Percentiles rank a stretch among this genome's conserved stretches.
Evolutionary conservation across 2,888 invertebrate genomes (phyloP).

Genomic region (Catocala fraxini): DNA sequence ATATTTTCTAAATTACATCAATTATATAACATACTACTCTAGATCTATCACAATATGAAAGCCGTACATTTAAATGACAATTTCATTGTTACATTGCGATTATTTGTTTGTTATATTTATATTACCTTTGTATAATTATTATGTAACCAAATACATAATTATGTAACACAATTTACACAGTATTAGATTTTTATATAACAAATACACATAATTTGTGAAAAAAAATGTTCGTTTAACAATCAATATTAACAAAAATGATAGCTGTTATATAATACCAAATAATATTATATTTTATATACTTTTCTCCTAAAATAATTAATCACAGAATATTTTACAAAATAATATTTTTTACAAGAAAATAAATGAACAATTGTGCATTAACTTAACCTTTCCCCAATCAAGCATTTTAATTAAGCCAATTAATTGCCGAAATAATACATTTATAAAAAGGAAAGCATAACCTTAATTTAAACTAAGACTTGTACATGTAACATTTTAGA

Average conservation of each 20-base stretch:
- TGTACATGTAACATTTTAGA: too few species aligned
- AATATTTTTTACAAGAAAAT: constrained; percentile 12
- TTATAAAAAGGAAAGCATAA: too few species aligned
- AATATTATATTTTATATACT: constrained; percentile 5
- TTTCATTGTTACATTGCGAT: constrained; percentile 1
- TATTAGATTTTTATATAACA: neutral
- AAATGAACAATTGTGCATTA: constrained; percentile 44
- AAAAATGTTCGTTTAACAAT: too few species aligned
- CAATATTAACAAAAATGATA: too few species aligned
- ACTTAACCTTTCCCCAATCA: constrained; percentile 28
- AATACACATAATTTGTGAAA: too few species aligned
- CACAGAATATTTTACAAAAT: constrained; percentile 24
- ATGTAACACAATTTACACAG: neutral
- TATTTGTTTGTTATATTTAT: neutral
- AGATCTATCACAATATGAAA: constrained; percentile 2
- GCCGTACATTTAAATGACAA: constrained; percentile 1
- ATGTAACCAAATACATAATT: neutral
- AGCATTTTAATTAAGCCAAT: too few species aligned
- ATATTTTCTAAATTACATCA: constrained; percentile 3
- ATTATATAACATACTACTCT: constrained; percentile 3
- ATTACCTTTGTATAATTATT: neutral
- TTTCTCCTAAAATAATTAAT: constrained; percentile 28
- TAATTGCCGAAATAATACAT: too few species aligned
- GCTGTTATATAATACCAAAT: neutral
- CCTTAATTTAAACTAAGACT: too few species aligned